Evolutionary conservation across 1,140 invertebrate species (phyloP), one percentile per base, ranked within the genome.

Genomic region (Bombus superbus): DNA sequence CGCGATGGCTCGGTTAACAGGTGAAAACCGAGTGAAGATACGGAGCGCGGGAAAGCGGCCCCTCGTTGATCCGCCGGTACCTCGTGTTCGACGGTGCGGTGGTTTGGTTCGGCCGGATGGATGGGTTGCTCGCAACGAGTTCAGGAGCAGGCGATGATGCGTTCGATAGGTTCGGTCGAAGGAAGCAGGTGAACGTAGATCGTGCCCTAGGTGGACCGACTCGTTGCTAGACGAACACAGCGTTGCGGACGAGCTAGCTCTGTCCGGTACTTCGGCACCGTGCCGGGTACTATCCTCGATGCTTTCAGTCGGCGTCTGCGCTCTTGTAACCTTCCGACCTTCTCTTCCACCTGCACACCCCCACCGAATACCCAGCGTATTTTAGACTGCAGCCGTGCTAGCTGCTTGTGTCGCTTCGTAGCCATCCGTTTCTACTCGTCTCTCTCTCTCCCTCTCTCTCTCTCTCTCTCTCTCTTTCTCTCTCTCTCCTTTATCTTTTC

Each of bases 211-310:
- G 62, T 71, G 25, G 28, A 15, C 62, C 59, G 64, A 79, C 69
- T 76, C 53, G 73, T 42, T 72, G 64, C 47, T 68, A 87, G 91
- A 86, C 74, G 86, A 90, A 90, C 87, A 86, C 92, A 83, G 86
- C 90, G 89, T 88, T 92, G 91, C 91, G 90, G 93, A 88, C 93
- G 94, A 94, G 93, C 92, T 92, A 95, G 94, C 94, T 94, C 94
- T 94, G 94, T 93, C 94, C 94, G 94, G 94, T 94, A 91, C 93
- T 92, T 87, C 88, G 88, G 80, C 90, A 72, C 91, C 88, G 92
- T 91, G 87, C 93, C 92, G 92, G 94, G 94, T 90, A 87, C 91
- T 92, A 92, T 91, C 93, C 92, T 86, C 90, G 84, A 74, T 89
- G 88, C 86, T 85, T 91, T 89, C 76, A 59, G 75, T 87, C 85